These are phyloP conservation scores for Pararge aegeria DNA, from an alignment of 1,140 invertebrate genomes.

Conservation along the genomic window DNA sequence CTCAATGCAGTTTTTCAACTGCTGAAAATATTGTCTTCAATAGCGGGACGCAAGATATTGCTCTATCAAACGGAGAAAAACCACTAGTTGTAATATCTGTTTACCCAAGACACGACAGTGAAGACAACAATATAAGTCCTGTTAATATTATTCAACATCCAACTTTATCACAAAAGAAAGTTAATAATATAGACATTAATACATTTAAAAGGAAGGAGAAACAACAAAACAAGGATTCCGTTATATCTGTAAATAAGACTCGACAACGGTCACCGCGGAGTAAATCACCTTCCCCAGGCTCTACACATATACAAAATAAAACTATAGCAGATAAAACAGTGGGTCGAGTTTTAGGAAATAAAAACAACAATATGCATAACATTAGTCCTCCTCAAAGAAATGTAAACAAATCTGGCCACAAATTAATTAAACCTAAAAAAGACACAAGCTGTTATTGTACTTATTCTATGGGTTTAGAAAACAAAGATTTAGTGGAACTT, in stretches of 20 bases:
- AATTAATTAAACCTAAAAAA: neutral
- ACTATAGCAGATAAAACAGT: neutral
- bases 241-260: neutral
- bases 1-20: constrained; percentile 39
- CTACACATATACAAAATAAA: constrained; percentile 9
- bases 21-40: constrained; percentile 19
- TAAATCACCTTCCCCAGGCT: constrained; percentile 28
- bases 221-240: constrained; percentile 5
- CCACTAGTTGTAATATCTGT: constrained; percentile 70
- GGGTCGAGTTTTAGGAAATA: neutral
- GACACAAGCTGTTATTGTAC: constrained; percentile 1
- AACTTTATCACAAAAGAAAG: constrained; percentile 10
- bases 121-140: constrained; percentile 25
- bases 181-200: neutral
- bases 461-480: neutral
- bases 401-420: neutral
- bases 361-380: neutral
- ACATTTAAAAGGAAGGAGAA: constrained; percentile 1
- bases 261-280: constrained; percentile 16
- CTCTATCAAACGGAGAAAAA: constrained; percentile 41
- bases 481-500: neutral
- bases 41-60: constrained; percentile 24
- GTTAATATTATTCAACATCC: constrained; percentile 26
- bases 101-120: constrained; percentile 48
- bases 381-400: neutral